phyloP scores from a whole-genome alignment of 2,113 vertebrate genomes.

The Nyctereutes procyonoides region DNA sequence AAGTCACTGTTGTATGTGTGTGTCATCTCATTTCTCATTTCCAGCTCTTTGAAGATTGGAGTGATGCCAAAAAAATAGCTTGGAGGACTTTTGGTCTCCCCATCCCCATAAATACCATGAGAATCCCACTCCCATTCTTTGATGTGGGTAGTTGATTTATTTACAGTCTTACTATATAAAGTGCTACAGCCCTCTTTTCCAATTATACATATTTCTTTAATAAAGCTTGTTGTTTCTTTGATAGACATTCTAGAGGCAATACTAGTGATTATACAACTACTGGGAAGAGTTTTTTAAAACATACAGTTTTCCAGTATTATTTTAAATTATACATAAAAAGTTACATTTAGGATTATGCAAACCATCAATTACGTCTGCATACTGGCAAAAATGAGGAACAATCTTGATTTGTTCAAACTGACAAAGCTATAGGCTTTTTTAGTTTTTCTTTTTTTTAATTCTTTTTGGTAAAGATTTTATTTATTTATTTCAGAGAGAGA shows the following conservation, averaged over 20 bases:
- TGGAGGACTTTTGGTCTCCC: background rate
- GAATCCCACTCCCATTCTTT: background rate
- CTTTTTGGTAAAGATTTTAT: too few relatives aligned
- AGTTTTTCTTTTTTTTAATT: too few relatives aligned
- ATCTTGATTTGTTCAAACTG: background rate
- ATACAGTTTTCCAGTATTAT: background rate
- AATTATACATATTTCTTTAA: constrained; percentile 2
- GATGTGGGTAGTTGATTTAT: background rate
- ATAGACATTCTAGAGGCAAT: background rate
- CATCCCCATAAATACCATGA: background rate
- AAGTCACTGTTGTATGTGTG: background rate
- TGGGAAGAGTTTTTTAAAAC: background rate
- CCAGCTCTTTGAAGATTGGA: background rate
- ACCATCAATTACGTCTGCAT: background rate
- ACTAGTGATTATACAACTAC: background rate
- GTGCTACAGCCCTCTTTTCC: background rate
- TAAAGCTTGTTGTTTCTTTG: background rate
- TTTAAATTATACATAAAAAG: background rate
- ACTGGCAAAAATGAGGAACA: background rate
- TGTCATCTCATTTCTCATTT: background rate
- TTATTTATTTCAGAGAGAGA: too few relatives aligned
- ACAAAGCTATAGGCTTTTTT: background rate
- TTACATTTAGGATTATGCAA: background rate
- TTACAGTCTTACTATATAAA: background rate
- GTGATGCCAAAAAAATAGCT: background rate